phyloP scores from a whole-genome alignment of 2,888 invertebrate genomes.

The Lamellibrachia satsuma region DNA sequence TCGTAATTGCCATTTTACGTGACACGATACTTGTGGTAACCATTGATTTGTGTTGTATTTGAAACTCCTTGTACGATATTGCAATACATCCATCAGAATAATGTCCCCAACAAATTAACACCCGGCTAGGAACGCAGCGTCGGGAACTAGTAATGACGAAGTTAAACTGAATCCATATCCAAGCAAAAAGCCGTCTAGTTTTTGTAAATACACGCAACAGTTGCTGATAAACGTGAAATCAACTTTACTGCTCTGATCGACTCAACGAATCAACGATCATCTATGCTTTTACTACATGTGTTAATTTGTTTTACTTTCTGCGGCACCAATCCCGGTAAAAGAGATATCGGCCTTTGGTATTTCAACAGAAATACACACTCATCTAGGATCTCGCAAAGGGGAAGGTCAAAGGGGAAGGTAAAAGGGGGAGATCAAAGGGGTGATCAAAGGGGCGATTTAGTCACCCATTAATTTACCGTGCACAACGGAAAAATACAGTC shows the following conservation, averaged over 20 bases:
- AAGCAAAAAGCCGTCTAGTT: not conserved
- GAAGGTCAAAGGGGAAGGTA: too few species aligned
- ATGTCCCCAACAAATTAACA: too few species aligned
- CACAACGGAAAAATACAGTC: too few species aligned
- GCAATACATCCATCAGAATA: not conserved
- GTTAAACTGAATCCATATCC: not conserved
- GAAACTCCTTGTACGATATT: not conserved
- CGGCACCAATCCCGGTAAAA: too few species aligned
- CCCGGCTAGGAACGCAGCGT: too few species aligned
- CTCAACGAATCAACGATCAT: not conserved
- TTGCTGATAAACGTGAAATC: not conserved
- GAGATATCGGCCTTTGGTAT: not conserved
- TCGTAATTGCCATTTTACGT: not conserved
- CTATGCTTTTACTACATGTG: not conserved
- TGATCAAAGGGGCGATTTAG: too few species aligned
- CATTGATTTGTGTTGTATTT: not conserved
- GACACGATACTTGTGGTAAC: not conserved
- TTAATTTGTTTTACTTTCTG: too few species aligned
- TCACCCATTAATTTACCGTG: too few species aligned
- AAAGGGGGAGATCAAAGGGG: too few species aligned
- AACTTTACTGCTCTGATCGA: not conserved
- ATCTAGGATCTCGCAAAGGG: too few species aligned
- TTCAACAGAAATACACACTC: not conserved
- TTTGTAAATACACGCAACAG: not conserved
- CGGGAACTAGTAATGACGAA: too few species aligned